A percentile compares a stretch with the other conserved stretches of the same genome.
phyloP scores from a whole-genome alignment of 2,113 vertebrate species.

The Hippolais icterina region DNA sequence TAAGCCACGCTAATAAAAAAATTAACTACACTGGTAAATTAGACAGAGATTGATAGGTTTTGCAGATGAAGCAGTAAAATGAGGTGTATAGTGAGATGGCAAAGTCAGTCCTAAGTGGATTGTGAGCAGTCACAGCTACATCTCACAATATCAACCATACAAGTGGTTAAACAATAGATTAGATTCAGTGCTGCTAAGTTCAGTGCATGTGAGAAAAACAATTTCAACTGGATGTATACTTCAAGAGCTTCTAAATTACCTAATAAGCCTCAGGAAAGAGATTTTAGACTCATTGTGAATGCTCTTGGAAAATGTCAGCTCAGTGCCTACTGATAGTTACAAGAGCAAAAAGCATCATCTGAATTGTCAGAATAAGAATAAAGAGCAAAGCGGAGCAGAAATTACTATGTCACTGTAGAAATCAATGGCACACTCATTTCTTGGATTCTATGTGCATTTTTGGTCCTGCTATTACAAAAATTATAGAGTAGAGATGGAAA shows the following conservation, averaged over 20 bases:
- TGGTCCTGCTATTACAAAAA: conserved; percentile 10
- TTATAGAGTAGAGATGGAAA: background rate
- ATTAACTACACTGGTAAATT: conserved; percentile 24
- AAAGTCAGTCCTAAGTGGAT: background rate
- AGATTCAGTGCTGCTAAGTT: background rate
- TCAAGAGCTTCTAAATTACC: conserved; percentile 32
- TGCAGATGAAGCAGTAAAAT: background rate
- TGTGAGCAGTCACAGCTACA: background rate
- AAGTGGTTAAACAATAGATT: conserved; percentile 12
- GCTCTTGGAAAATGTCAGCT: background rate
- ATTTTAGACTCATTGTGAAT: conserved; percentile 19
- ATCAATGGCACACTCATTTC: background rate
- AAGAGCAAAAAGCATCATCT: conserved; percentile 14
- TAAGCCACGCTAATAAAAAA: background rate
- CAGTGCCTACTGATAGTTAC: conserved; percentile 2
- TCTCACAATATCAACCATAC: background rate
- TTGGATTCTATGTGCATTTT: background rate
- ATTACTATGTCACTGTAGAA: background rate
- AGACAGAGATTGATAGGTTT: background rate
- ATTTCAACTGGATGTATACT: conserved; percentile 1
- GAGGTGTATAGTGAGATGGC: background rate
- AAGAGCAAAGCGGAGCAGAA: conserved; percentile 2
- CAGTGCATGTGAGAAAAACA: conserved; percentile 15
- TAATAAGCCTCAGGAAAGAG: conserved; percentile 43
- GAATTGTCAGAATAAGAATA: conserved; percentile 21